Percentiles rank a stretch among this genome's conserved stretches.
Evolutionary conservation across 2,888 invertebrate species (phyloP).

Genomic region (Cenopis cana): DNA sequence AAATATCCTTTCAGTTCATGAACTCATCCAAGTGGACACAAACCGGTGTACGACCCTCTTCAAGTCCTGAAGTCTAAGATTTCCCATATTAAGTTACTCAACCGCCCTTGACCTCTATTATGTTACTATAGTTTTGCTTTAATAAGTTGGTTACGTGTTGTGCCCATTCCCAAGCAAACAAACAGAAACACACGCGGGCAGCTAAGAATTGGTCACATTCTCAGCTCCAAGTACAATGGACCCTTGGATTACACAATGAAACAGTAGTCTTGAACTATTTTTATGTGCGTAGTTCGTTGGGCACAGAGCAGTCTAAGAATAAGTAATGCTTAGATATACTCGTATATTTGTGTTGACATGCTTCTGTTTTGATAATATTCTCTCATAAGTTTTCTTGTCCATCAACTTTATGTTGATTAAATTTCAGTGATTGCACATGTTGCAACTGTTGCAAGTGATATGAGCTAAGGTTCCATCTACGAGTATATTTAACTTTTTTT

Average conservation of each 20-base stretch:
- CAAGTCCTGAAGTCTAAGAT: conserved; percentile 24
- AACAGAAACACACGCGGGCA: conserved; percentile 53
- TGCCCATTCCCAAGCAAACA: conserved; percentile 59
- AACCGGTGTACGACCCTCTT: conserved; percentile 26
- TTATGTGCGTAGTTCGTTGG: conserved; percentile 22
- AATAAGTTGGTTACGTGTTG: conserved; percentile 49
- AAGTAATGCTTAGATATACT: too few relatives aligned
- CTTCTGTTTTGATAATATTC: too few relatives aligned
- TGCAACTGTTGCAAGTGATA: too few relatives aligned
- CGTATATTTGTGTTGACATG: too few relatives aligned
- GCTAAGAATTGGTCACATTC: conserved; percentile 63
- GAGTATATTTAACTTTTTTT: too few relatives aligned
- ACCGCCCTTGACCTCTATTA: conserved; percentile 44
- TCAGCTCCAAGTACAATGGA: conserved; percentile 55
- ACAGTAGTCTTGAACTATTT: conserved; percentile 42
- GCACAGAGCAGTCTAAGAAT: neutral
- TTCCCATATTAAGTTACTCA: conserved; percentile 14
- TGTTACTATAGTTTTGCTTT: conserved; percentile 41
- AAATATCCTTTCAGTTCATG: too few relatives aligned
- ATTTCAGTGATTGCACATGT: too few relatives aligned
- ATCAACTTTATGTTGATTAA: too few relatives aligned
- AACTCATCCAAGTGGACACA: too few relatives aligned
- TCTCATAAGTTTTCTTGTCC: too few relatives aligned
- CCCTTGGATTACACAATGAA: conserved; percentile 56
- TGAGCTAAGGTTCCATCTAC: too few relatives aligned